These are phyloP conservation scores for Hippotragus niger DNA, from an alignment of 2,113 vertebrate genomes.

Conservation along the genomic window DNA sequence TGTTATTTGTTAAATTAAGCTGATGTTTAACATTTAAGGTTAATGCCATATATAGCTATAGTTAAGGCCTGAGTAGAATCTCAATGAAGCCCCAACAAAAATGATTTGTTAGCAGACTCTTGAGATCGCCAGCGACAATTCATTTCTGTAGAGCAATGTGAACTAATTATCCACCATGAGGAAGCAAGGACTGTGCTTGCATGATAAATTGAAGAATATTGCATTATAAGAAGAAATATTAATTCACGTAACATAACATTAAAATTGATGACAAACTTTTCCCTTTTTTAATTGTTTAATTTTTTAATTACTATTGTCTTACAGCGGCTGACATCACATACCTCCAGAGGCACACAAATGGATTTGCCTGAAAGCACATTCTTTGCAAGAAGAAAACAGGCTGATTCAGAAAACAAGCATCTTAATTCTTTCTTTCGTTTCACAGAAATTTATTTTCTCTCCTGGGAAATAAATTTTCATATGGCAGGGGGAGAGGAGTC, in stretches of 20 bases:
- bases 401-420: constrained; percentile 74
- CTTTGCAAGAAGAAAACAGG: constrained; percentile 72
- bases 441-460: constrained; percentile 78
- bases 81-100: constrained; percentile 56
- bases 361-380: constrained; percentile 80
- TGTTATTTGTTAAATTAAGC: not conserved
- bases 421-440: constrained; percentile 76
- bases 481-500: not conserved
- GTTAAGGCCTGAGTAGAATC: constrained; percentile 44
- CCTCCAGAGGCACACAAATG: constrained; percentile 74
- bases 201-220: constrained; percentile 69
- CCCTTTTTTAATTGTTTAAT: constrained; percentile 76
- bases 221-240: constrained; percentile 75
- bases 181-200: constrained; percentile 62
- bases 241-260: constrained; percentile 74
- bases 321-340: constrained; percentile 59
- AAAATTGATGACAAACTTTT: constrained; percentile 80
- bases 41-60: not conserved
- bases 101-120: constrained; percentile 72
- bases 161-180: constrained; percentile 77
- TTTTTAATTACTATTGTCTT: constrained; percentile 81
- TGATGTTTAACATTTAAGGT: constrained; percentile 46
- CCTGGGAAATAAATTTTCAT: constrained; percentile 83
- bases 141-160: constrained; percentile 78
- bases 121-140: constrained; percentile 72